Conservation (phyloP, 2,797 vertebrate species). For the Pempheris klunzingeri region DNA sequence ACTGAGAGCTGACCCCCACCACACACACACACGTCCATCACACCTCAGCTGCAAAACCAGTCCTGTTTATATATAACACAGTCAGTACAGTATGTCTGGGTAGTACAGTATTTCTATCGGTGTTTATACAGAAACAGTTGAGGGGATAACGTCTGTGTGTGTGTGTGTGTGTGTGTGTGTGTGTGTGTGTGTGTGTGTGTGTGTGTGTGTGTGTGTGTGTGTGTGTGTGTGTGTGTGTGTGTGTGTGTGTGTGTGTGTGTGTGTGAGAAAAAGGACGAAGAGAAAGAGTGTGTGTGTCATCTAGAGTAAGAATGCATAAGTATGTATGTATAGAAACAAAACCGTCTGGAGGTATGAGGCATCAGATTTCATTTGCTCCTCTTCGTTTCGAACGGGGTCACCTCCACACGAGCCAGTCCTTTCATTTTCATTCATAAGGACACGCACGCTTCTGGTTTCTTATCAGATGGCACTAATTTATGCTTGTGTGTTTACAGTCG, state of each 20-base stretch:
- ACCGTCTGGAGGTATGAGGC: constrained; percentile 26
- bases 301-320: constrained; percentile 30
- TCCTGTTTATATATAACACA: constrained; percentile 71
- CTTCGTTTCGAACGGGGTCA: constrained; percentile 28
- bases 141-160: constrained; percentile 21
- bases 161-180: constrained; percentile 3
- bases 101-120: constrained; percentile 42
- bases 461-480: constrained; percentile 10
- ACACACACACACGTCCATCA: constrained; percentile 30
- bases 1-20: neutral
- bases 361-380: constrained; percentile 15
- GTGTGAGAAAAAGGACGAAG: no score
- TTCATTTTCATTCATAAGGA: constrained; percentile 36
- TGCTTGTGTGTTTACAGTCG: constrained; percentile 27
- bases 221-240: constrained; percentile 8
- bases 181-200: constrained; percentile 8
- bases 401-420: constrained; percentile 4
- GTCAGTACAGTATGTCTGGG: constrained; percentile 44
- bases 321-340: constrained; percentile 56
- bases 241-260: neutral
- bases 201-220: constrained; percentile 8
- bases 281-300: constrained; percentile 13
- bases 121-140: constrained; percentile 76
- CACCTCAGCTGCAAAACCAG: constrained; percentile 51
- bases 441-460: neutral